Evolutionary conservation across 2,113 vertebrate genomes (phyloP).

Genomic region (Pholis gunnellus): DNA sequence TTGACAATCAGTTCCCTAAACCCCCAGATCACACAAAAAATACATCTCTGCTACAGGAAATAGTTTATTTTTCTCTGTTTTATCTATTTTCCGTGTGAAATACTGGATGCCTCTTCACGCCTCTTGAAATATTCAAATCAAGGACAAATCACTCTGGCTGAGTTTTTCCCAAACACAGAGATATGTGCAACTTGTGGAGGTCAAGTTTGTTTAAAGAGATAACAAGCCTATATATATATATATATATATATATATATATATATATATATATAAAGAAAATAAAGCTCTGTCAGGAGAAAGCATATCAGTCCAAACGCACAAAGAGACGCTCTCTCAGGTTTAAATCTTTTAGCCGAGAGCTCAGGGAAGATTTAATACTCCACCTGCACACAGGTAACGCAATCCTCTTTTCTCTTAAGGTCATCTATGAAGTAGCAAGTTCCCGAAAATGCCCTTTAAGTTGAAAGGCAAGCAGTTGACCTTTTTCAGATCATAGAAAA

Average conservation of each 20-base stretch:
- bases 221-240: background rate
- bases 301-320: background rate
- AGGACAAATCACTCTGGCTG: background rate
- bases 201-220: background rate
- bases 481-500: slow-evolving; percentile 48
- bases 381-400: background rate
- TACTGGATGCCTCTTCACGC: too few species aligned
- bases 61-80: background rate
- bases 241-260: too few species aligned
- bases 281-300: background rate
- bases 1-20: background rate
- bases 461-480: slow-evolving; percentile 44
- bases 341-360: background rate
- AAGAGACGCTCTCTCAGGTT: background rate
- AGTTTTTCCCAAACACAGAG: background rate
- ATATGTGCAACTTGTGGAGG: background rate
- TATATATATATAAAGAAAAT: background rate
- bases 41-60: background rate
- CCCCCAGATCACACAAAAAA: background rate
- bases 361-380: background rate
- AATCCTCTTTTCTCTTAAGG: slow-evolving; percentile 27
- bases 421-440: slow-evolving; percentile 33
- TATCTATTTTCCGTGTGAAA: background rate
- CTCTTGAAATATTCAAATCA: background rate
- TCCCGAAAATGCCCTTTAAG: slow-evolving; percentile 25